Evolutionary conservation across 2,888 invertebrate genomes (phyloP), one percentile per base, ranked within the genome.

Genomic region (Thysanoteuthis rhombus): DNA sequence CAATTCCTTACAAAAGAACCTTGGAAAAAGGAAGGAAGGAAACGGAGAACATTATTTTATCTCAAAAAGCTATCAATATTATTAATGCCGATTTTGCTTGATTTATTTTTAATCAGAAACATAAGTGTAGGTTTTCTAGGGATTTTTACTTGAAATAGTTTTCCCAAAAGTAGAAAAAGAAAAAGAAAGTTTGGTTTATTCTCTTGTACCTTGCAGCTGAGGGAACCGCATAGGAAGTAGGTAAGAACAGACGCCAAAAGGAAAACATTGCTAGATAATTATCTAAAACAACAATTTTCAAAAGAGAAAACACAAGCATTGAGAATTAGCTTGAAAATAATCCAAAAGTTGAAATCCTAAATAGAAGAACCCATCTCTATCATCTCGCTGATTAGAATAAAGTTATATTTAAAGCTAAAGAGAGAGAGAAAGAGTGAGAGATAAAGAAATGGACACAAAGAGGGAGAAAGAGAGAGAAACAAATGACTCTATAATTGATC

Each of bases 11-110:
- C n/a, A n/a, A 75, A 75, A 75, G 75, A 75, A 75, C n/a, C n/a
- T 75, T 58, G 58, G 32, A 58, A 58, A 58, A 28, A 32, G 75
- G 52, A 52, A 52, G 75, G 36, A 75, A 75, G 75, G 75, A 75
- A 75, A 36, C 3, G 75, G n/a, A 75, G 75, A 75, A 75, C 12
- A 75, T 58, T 58, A 52, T 75, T 75, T 75, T 75, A 75, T 75
- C 75, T 75, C 75, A 75, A 75, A 75, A 75, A 75, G 75, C n/a
- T 75, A 75, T 75, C 75, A n/a, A 75, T 75, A 75, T 75, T 75
- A 75, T 75, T 75, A 75, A 75, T 75, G 36, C 75, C 16, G 75
- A 75, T 75, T 75, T 75, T n/a, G 75, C n/a, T 75, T 75, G 16
- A 75, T n/a, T 75, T 36, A 36, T 75, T 75, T 75, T 75, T 75